Evolutionary conservation across 2,888 invertebrate species (phyloP).

Genomic region (Carabus problematicus): DNA sequence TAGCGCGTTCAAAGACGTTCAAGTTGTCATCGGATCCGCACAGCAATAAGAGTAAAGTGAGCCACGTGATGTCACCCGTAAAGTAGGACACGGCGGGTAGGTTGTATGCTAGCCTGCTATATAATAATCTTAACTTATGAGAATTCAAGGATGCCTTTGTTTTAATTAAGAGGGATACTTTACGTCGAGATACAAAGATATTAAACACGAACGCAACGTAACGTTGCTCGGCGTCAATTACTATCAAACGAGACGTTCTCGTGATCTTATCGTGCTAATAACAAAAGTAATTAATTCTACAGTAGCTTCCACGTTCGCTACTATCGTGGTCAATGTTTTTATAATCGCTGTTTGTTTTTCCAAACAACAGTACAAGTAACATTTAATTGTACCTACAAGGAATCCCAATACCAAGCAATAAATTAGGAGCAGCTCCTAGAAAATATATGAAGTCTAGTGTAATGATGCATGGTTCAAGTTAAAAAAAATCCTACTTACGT

Average conservation of each 20-base stretch:
- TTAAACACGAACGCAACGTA: background rate
- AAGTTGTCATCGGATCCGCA: constrained; percentile 18
- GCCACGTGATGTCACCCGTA: background rate
- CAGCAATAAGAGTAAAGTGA: background rate
- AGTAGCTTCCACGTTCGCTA: background rate
- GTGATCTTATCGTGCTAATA: background rate
- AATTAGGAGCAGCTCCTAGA: background rate
- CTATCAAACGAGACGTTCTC: constrained; percentile 12
- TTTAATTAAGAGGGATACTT: constrained; percentile 20
- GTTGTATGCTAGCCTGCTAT: background rate
- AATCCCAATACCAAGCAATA: background rate
- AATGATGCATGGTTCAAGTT: constrained; percentile 37
- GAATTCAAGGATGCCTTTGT: constrained; percentile 6
- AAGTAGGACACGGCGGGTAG: background rate
- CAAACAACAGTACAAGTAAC: background rate
- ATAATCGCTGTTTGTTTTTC: background rate
- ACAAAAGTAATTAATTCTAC: constrained; percentile 6
- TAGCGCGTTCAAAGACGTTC: constrained; percentile 16
- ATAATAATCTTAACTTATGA: constrained; percentile 7
- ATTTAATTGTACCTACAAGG: background rate
- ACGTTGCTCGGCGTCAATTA: constrained; percentile 12
- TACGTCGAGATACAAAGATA: constrained; percentile 1
- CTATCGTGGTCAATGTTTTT: background rate
- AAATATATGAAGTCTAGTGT: constrained; percentile 36
- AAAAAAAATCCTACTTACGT: constrained; percentile 70